Conservation (phyloP, 2,113 vertebrate species). For the Phalacrocorax aristotelis region DNA sequence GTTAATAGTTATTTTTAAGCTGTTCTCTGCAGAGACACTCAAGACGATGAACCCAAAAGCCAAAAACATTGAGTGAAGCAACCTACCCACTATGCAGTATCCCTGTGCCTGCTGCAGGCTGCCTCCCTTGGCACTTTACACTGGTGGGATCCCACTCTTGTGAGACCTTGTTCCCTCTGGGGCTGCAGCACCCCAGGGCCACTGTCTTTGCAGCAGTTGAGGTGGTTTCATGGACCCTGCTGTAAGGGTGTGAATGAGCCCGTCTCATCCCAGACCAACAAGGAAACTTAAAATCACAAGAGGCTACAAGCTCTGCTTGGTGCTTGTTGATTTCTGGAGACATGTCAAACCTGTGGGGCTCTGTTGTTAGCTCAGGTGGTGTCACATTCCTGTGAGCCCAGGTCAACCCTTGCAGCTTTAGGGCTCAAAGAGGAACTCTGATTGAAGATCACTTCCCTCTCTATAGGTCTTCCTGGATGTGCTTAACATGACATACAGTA, state of each 20-base stretch:
- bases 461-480: background rate
- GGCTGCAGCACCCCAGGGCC: background rate
- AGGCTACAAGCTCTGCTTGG: rapidly evolving
- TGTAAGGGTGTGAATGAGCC: background rate
- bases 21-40: background rate
- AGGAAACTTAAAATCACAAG: background rate
- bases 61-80: background rate
- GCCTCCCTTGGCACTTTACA: background rate
- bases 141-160: background rate
- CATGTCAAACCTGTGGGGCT: rapidly evolving
- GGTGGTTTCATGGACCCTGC: background rate
- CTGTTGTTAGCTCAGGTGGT: background rate
- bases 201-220: rapidly evolving
- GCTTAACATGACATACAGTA: background rate
- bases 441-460: background rate
- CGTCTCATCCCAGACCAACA: background rate
- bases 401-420: background rate
- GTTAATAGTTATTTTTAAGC: background rate
- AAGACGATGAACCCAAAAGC: background rate
- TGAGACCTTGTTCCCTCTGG: background rate
- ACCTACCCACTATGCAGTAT: rapidly evolving
- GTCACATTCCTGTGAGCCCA: rapidly evolving
- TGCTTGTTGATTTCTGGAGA: background rate
- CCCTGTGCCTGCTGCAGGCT: background rate
- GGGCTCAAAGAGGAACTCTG: background rate